Percentiles rank a stretch among this genome's conserved stretches.
Conservation (phyloP, 2,113 vertebrate genomes). For the Salvator merianae region DNA sequence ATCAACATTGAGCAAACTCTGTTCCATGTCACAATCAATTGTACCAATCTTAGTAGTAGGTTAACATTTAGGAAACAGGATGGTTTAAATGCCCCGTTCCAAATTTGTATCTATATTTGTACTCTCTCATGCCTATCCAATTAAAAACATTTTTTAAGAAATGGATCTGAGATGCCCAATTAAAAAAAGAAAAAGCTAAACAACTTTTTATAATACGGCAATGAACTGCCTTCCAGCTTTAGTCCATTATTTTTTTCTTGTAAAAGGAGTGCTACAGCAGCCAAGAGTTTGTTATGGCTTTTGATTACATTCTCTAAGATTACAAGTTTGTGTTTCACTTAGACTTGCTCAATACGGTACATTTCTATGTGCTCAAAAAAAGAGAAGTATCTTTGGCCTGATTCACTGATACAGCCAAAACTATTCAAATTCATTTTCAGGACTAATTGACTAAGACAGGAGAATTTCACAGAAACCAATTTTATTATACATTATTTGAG, state of each 20-base stretch:
- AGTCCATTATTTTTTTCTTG: constrained; percentile 13
- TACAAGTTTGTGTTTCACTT: background rate
- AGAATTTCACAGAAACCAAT: background rate
- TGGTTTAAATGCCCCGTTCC: background rate
- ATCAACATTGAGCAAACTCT: background rate
- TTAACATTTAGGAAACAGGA: background rate
- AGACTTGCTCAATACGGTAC: background rate
- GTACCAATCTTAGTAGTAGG: background rate
- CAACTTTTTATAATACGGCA: background rate
- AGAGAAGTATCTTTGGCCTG: too few relatives aligned
- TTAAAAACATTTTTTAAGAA: too few relatives aligned
- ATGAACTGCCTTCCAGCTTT: constrained; percentile 4
- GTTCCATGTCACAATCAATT: background rate
- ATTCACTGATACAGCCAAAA: background rate
- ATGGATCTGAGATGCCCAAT: too few relatives aligned
- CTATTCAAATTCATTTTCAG: background rate
- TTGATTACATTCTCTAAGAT: constrained; percentile 3
- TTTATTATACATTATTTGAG: background rate
- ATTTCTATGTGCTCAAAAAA: background rate
- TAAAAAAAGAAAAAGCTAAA: too few relatives aligned
- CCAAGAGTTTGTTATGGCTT: background rate
- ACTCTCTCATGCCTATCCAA: background rate
- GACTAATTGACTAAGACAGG: background rate
- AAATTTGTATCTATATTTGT: too few relatives aligned
- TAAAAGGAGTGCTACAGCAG: background rate